Evolutionary conservation across 2,113 vertebrate genomes (phyloP), one percentile per base, ranked within the genome.

Genomic region (Tachysurus vachellii): DNA sequence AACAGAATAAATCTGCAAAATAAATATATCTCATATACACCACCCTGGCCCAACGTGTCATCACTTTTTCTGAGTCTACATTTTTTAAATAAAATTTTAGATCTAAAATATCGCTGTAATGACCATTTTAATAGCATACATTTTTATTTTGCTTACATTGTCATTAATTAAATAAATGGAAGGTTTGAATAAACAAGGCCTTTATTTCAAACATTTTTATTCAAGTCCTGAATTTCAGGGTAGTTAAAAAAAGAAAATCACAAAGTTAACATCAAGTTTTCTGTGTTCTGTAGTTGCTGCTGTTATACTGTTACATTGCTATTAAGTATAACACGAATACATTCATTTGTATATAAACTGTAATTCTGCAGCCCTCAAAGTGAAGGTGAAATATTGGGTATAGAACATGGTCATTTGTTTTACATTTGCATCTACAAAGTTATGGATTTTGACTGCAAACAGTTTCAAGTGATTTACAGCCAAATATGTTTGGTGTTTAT

Each of bases 1-100:
- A 81, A 26, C 31, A 13, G 8, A 80, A 80, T 23, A 59, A 42
- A 80, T 59, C 62, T 89, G 82, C 79, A 57, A 11, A 89, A 76
- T 61, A 50, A 87, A 86, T 56, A 31, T 19, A 4, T 6, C 13
- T 79, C 23, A 79, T 17, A 79, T 80, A 21, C 28, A 36, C 28
- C 17, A 59, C 13, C 54, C 28, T 44, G 31, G 17, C 21, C 28
- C 56, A 59, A 36, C 42, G 28, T 59, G 56, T 61, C 56, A 23
- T 61, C 21, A 26, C 12, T 61, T 13, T 42, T 42, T 81, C 53
- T 44, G 19, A 80, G 4, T 28, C 50, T 73, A 54, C 17, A 28
- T 53, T 23, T 47, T 47, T 23, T 17, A 1, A 70, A 36, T 19
- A 1, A 36, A 36, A 36, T 36, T 36, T 1, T 36, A 36, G 36